Evolutionary conservation across 2,888 invertebrate species (phyloP).

Genomic region (Matsumyia berberina): DNA sequence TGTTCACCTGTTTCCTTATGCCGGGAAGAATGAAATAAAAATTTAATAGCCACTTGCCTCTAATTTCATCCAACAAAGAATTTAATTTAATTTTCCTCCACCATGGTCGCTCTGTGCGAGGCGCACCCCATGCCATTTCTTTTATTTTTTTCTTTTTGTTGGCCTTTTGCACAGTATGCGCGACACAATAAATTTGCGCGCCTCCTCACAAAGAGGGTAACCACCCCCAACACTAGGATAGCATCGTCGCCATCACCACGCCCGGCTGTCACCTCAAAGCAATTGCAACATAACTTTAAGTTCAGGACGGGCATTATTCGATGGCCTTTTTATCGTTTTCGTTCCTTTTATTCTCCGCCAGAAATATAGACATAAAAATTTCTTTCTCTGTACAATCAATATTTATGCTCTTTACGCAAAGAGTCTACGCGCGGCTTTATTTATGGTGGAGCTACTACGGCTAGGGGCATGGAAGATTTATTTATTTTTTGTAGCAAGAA

Average conservation of each 20-base stretch:
- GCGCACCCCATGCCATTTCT: constrained; percentile 13
- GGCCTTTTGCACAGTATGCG: constrained; percentile 58
- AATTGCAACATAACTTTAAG: constrained; percentile 72
- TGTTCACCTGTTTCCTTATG: constrained; percentile 59
- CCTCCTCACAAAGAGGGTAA: constrained; percentile 40
- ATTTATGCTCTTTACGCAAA: constrained; percentile 40
- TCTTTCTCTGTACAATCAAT: constrained; percentile 55
- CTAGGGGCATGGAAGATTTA: constrained; percentile 30
- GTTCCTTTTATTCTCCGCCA: constrained; percentile 17
- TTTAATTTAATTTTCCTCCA: constrained; percentile 73
- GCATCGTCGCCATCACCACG: not conserved
- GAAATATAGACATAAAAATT: constrained; percentile 60
- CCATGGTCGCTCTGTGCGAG: constrained; percentile 20
- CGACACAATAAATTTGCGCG: constrained; percentile 73
- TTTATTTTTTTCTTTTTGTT: constrained; percentile 29
- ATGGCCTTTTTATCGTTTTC: constrained; percentile 55
- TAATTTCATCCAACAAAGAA: constrained; percentile 73
- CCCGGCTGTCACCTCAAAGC: constrained; percentile 51
- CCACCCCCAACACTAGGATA: constrained; percentile 16
- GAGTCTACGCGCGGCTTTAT: constrained; percentile 41
- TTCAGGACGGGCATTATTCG: constrained; percentile 65
- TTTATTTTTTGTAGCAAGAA: constrained; percentile 3
- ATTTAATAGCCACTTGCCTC: constrained; percentile 75
- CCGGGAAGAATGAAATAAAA: constrained; percentile 65
- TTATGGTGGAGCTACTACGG: constrained; percentile 24